These are phyloP conservation scores for Toxotes jaculatrix DNA, from an alignment of 2,113 vertebrate genomes.

Conservation along the genomic window DNA sequence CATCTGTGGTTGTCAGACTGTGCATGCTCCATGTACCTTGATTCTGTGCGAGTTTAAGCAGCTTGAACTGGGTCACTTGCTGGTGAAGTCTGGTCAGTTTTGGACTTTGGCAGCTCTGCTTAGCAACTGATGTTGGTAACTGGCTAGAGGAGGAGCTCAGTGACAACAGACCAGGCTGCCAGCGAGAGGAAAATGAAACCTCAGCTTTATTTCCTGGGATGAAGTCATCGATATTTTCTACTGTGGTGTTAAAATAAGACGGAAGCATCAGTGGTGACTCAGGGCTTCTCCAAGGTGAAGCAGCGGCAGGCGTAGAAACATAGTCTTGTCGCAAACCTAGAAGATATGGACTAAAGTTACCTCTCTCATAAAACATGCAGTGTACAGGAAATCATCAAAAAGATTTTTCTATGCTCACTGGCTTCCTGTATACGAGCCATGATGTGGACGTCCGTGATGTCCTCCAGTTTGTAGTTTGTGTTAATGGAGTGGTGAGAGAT, in stretches of 20 bases:
- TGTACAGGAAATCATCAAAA: not conserved
- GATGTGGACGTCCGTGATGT: conserved; percentile 87
- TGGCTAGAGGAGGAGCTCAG: conserved; percentile 36
- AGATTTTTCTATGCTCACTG: conserved; percentile 75
- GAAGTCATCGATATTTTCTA: conserved; percentile 66
- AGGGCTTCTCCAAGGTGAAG: conserved; percentile 71
- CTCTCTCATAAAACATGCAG: not conserved
- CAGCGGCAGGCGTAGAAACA: conserved; percentile 77
- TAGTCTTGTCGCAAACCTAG: conserved; percentile 87
- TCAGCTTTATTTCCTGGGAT: conserved; percentile 8
- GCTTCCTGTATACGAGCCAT: conserved; percentile 89
- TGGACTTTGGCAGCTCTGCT: conserved; percentile 61
- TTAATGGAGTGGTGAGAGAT: conserved; percentile 78
- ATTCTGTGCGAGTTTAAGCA: conserved; percentile 83
- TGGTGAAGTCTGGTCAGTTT: conserved; percentile 75
- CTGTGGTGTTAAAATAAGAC: conserved; percentile 76
- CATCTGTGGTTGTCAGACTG: not conserved
- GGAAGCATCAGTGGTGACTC: conserved; percentile 77
- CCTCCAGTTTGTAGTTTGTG: conserved; percentile 85
- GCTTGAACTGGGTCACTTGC: conserved; percentile 83
- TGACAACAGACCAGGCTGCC: not conserved
- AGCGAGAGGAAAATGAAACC: not conserved
- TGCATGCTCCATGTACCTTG: conserved; percentile 75
- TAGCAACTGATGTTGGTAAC: conserved; percentile 57
- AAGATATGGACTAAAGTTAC: not conserved